Evolutionary conservation across 1,140 invertebrate species (phyloP), one percentile per base, ranked within the genome.

Genomic region (Drosophila santomea): DNA sequence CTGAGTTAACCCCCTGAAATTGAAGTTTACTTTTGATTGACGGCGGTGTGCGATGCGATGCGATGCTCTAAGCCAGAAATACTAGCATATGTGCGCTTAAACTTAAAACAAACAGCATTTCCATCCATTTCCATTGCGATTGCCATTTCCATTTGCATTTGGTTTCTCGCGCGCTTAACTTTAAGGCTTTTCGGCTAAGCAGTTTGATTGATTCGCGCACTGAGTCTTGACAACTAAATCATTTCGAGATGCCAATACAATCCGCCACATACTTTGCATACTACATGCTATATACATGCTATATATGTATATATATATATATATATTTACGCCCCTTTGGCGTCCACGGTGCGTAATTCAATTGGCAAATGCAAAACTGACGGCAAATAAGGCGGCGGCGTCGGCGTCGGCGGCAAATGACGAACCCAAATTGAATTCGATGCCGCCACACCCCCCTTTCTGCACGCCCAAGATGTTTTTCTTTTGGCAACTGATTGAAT

Each of bases 401-500:
- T 38, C 62, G 52, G 35, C 47, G 47, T 38, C 62, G 52, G 35
- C 47, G 47, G 41, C 61, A 68, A 71, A 68, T 56, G 63, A 71
- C 64, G 67, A 69, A 45, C 38, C 66, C 75, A 75, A 83, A 83
- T 83, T 83, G 69, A 83, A 83, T 83, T 83, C 55, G 48, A 74
- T 82, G 79, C 43, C 28, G 12, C 44, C 4, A 12, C 11, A 8
- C 12, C 36, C 10, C 20, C 17, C 12, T 7, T 25, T 20, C 6
- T 20, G 3, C 17, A 54, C 15, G 23, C 14, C 35, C 36, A 54
- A 32, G 17, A 36, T 69, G 67, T 35, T 82, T 82, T 74, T 59
- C 69, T 61, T 74, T 78, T 48, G 66, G 68, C 51, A 72, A 64
- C 59, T 83, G 80, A 83, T 83, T 83, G 80, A 83, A 83, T 83